These are phyloP conservation scores for Epicampocera succincta DNA, from an alignment of 2,888 invertebrate genomes.

Conservation along the genomic window DNA sequence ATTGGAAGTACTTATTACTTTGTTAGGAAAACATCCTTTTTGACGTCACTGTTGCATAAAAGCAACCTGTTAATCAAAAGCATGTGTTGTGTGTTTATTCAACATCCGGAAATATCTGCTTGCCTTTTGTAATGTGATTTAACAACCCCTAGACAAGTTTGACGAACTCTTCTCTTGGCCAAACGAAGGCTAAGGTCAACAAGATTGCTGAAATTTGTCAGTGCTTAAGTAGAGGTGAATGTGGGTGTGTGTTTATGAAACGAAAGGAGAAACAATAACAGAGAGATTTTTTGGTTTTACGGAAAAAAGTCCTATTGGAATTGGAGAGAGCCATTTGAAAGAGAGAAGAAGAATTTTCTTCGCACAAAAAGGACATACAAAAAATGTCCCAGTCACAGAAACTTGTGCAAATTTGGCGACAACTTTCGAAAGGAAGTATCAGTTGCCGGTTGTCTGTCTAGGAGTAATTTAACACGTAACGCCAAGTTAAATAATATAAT, in stretches of 20 bases:
- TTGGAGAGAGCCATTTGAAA: neutral
- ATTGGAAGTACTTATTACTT: slow-evolving; percentile 33
- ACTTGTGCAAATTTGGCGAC: slow-evolving; percentile 23
- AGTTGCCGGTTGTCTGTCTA: slow-evolving; percentile 65
- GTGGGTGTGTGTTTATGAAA: neutral
- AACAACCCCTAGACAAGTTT: slow-evolving; percentile 49
- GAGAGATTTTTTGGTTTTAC: slow-evolving; percentile 18
- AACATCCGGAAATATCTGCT: slow-evolving; percentile 58
- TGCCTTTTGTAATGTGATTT: neutral
- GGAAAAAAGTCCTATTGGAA: slow-evolving; percentile 52
- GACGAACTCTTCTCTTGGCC: slow-evolving; percentile 52
- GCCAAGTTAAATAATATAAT: neutral
- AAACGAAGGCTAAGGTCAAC: slow-evolving; percentile 67
- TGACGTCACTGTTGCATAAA: slow-evolving; percentile 60
- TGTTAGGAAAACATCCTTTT: neutral
- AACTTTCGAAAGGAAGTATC: slow-evolving; percentile 42
- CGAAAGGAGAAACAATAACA: slow-evolving; percentile 63
- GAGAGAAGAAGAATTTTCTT: neutral
- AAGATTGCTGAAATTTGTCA: slow-evolving; percentile 29
- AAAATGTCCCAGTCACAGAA: slow-evolving; percentile 41
- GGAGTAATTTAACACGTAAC: slow-evolving; percentile 47
- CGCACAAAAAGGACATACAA: neutral
- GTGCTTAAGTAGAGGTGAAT: neutral
- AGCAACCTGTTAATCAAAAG: slow-evolving; percentile 67
- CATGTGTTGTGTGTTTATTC: slow-evolving; percentile 33